Percentiles rank a stretch among this genome's conserved stretches.
These are phyloP conservation scores for Minunthozetes semirufus DNA, from an alignment of 2,888 invertebrate species.

Conservation along the genomic window DNA sequence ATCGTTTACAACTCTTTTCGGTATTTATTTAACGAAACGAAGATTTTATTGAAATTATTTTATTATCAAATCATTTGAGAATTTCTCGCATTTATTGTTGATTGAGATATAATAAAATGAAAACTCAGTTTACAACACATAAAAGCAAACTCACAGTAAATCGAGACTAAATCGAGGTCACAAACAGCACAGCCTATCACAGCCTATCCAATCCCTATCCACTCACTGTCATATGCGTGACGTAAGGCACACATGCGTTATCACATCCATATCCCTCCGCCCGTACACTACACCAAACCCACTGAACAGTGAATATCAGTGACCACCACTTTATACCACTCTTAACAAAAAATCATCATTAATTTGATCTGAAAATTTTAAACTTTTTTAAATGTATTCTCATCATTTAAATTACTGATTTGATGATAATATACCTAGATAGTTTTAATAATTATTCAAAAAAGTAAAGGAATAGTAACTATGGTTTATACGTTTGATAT, in stretches of 20 bases:
- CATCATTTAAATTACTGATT: too few species aligned
- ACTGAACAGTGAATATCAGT: not conserved
- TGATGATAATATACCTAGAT: too few species aligned
- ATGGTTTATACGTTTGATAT: not conserved
- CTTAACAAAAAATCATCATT: not conserved
- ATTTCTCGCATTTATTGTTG: not conserved
- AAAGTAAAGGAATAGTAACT: too few species aligned
- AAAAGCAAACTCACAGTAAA: not conserved
- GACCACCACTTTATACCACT: not conserved
- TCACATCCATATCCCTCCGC: not conserved
- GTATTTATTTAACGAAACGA: too few species aligned
- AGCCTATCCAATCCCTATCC: not conserved
- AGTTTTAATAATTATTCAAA: too few species aligned
- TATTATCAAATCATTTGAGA: constrained; percentile 12
- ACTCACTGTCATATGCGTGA: too few species aligned
- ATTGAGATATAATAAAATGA: not conserved
- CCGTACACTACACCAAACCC: not conserved
- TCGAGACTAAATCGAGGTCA: constrained; percentile 13
- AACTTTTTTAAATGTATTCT: too few species aligned
- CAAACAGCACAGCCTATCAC: not conserved
- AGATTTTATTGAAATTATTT: too few species aligned
- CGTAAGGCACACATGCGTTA: not conserved
- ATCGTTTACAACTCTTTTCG: too few species aligned
- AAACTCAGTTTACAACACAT: not conserved
- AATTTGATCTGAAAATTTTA: not conserved